Evolutionary conservation across 2,888 invertebrate genomes (phyloP).

Genomic region (Drosophila pseudotakahashii): DNA sequence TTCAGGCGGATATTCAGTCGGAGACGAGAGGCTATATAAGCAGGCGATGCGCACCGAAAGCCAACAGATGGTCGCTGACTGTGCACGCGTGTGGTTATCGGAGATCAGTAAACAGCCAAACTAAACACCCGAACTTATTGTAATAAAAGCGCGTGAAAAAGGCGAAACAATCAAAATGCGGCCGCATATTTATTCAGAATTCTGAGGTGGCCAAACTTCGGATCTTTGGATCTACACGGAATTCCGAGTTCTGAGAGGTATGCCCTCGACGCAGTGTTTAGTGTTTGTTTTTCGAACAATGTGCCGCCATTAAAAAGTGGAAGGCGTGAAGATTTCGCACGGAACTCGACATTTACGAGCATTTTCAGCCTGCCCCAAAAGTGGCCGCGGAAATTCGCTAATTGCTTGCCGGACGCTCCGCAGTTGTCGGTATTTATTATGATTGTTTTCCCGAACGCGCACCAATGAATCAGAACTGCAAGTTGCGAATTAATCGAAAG

Average conservation of each 20-base stretch:
- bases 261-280: constrained; percentile 22
- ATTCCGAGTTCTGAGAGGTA: constrained; percentile 21
- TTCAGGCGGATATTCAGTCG: constrained; percentile 19
- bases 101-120: constrained; percentile 49
- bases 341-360: constrained; percentile 32
- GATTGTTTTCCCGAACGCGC: constrained; percentile 23
- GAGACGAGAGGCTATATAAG: constrained; percentile 55
- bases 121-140: constrained; percentile 39
- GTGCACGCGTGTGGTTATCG: constrained; percentile 67
- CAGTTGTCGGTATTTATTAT: constrained; percentile 42
- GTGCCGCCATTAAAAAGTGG: constrained; percentile 55
- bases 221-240: constrained; percentile 12
- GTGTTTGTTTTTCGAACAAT: constrained; percentile 57
- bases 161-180: constrained; percentile 37
- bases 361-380: constrained; percentile 14
- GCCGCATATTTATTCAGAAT: constrained; percentile 28
- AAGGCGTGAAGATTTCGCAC: constrained; percentile 63
- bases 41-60: constrained; percentile 52
- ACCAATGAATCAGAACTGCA: constrained; percentile 35
- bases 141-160: constrained; percentile 40
- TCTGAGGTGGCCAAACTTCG: constrained; percentile 16
- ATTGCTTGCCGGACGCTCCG: constrained; percentile 59
- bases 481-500: constrained; percentile 25
- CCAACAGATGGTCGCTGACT: constrained; percentile 77
- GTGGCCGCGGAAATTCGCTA: constrained; percentile 54